Base-by-base conservation (phyloP, 2,888 invertebrate species). In the Rhogogaster chlorosoma region DNA sequence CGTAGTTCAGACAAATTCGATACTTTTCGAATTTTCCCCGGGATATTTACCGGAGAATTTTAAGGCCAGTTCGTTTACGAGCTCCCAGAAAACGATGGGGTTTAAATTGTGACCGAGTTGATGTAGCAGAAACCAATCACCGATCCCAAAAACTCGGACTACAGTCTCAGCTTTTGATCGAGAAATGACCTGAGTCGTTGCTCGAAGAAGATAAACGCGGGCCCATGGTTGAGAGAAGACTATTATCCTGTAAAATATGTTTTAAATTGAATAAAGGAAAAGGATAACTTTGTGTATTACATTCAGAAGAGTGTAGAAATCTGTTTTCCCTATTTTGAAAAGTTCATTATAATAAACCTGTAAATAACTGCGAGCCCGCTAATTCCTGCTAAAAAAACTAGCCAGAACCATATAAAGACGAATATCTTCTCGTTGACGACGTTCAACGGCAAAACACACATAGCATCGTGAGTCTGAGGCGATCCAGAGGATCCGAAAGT, bases 351-450 rank as follows among this genome's bases (percentile, higher is more conserved):
- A n/a, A n/a, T n/a, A 29, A 32, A 91, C 86, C 97, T 95, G 92
- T 96, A 97, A 0, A 96, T 88, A 6, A 98, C 92, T 77, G 96
- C 95, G 6, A 96, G 87, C 6, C 95, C 94, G 0, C 97, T 95
- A 26, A 96, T 88, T 5, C 95, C 90, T 0, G 96, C 94, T 82
- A 98, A 94, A 71, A 96, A 91, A 36, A 96, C 94, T 18, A 97
- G 94, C 96, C 97, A 97, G 91, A 96, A 95, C 96, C 97, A 97
- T 0, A 97, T 93, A 78, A 97, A 95, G 0, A 96, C 94, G 89
- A 96, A 97, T 87, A 97, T 95, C 91, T 97, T 97, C 90, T 97
- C 97, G 90, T 97, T 97, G 70, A 97, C 95, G 87, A 97, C 96
- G 90, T 97, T 97, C 10, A 97, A 90, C 0, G 97, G 96, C 18